Evolutionary conservation across 1,140 invertebrate genomes (phyloP).

Genomic region (Pogonomyrmex barbatus): DNA sequence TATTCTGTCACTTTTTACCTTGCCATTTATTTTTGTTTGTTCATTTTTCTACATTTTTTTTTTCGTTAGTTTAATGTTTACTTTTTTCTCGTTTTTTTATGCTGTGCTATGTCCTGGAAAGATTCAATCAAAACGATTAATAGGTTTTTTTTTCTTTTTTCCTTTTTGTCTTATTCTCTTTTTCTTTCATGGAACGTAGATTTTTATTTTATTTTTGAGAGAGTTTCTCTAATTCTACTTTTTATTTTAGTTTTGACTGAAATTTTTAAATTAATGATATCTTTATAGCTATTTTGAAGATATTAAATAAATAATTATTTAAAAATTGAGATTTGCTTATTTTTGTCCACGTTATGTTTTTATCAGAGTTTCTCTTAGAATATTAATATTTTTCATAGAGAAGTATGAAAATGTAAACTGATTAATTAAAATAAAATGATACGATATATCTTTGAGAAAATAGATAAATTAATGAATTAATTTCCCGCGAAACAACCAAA

Average conservation of each 20-base stretch:
- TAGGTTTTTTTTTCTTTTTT: not conserved
- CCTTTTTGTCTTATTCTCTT: not conserved
- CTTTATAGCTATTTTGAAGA: not conserved
- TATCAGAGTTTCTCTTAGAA: not conserved
- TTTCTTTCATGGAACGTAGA: not conserved
- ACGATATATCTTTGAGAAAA: not conserved
- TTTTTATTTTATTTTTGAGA: not conserved
- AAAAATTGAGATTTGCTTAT: not conserved
- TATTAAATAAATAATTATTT: not conserved
- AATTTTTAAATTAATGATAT: not conserved
- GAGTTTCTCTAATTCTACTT: not conserved
- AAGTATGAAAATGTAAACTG: not conserved
- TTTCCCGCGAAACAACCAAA: not conserved
- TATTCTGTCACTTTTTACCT: not conserved
- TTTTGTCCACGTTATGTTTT: not conserved
- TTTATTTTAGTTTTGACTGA: not conserved
- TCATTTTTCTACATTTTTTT: conserved; percentile 1
- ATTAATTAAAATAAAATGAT: not conserved
- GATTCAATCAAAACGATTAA: not conserved
- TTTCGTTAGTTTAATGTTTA: not conserved
- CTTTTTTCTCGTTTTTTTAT: not conserved
- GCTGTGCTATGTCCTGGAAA: not conserved
- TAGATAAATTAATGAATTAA: conserved; percentile 20
- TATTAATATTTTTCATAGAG: conserved; percentile 8
- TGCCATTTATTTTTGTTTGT: not conserved